A percentile compares a stretch with the other conserved stretches of the same genome.
Conservation (phyloP, 1,140 invertebrate species). For the Leptopilina boulardi region DNA sequence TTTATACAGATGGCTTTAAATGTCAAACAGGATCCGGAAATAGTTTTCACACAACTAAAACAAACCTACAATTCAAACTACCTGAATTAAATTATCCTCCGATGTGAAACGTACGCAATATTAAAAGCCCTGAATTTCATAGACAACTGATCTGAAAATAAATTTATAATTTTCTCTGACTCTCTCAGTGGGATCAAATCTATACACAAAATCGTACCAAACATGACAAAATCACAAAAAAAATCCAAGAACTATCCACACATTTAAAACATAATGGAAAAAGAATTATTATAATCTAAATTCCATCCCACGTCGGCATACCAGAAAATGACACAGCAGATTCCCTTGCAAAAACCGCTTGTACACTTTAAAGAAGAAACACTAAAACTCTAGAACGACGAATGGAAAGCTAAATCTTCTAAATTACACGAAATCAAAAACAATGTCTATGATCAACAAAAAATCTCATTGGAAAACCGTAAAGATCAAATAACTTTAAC, state of each 20-base stretch:
- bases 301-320: too few species aligned
- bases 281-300: too few species aligned
- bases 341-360: too few species aligned
- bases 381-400: too few species aligned
- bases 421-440: too few species aligned
- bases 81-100: neutral
- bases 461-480: too few species aligned
- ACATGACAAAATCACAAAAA: neutral
- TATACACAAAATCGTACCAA: neutral
- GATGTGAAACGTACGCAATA: neutral
- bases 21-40: neutral
- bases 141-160: neutral
- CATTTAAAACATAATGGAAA: neutral
- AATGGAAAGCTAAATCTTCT: too few species aligned
- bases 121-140: neutral
- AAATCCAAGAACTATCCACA: neutral
- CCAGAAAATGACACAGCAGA: too few species aligned
- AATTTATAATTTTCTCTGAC: neutral
- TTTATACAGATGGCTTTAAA: neutral
- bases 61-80: neutral
- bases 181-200: neutral
- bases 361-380: too few species aligned
- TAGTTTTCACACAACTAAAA: neutral
- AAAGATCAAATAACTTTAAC: too few species aligned
- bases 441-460: too few species aligned